phyloP scores from a whole-genome alignment of 2,797 vertebrate species.

The Hirundo rustica region DNA sequence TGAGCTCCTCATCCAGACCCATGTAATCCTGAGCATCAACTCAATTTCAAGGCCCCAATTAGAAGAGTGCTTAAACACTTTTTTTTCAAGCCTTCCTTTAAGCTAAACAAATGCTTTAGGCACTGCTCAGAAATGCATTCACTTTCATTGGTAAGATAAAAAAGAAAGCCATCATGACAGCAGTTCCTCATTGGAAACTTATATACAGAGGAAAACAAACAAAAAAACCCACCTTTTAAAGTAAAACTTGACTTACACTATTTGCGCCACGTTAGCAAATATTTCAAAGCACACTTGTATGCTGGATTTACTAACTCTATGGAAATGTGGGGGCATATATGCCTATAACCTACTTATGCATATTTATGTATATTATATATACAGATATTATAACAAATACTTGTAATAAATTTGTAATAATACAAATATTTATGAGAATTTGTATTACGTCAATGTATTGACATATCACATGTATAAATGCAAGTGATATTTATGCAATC shows the following conservation, averaged over 20 bases:
- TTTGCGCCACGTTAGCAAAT: background rate
- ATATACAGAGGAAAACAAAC: rapidly evolving
- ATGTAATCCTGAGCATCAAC: background rate
- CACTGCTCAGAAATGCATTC: background rate
- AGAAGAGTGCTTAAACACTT: background rate
- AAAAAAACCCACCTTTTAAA: background rate
- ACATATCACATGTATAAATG: background rate
- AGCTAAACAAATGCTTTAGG: background rate
- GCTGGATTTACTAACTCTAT: background rate
- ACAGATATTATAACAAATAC: background rate
- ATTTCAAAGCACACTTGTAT: background rate
- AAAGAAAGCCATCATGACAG: background rate
- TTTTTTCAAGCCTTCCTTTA: background rate
- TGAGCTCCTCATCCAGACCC: background rate
- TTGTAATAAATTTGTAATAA: background rate
- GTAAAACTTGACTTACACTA: background rate
- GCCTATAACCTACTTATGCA: background rate
- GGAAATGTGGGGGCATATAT: background rate
- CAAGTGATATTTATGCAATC: background rate
- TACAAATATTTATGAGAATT: background rate
- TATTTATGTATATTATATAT: too few species aligned
- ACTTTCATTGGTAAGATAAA: background rate
- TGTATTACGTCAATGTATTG: background rate
- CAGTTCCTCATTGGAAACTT: background rate
- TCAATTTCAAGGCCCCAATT: background rate